Evolutionary conservation across 2,113 vertebrate genomes (phyloP).

Genomic region (Emydura subglobosa): DNA sequence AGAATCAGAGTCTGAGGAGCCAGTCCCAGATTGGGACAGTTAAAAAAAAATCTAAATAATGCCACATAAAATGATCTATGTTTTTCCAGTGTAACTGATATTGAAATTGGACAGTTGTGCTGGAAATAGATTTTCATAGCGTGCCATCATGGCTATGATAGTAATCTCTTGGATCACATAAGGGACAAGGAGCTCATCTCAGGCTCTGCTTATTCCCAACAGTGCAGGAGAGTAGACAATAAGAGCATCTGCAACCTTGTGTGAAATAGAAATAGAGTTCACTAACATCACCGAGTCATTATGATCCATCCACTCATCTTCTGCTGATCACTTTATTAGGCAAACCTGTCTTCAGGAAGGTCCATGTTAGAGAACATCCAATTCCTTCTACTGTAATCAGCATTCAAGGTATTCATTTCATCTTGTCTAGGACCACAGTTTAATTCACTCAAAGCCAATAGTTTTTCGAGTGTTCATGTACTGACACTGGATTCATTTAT

Average conservation of each 20-base stretch:
- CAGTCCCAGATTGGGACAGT: background rate
- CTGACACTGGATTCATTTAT: background rate
- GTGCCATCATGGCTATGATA: rapidly evolving
- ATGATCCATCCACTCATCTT: conserved; percentile 60
- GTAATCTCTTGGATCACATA: background rate
- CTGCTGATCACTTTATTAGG: conserved; percentile 81
- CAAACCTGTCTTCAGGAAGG: conserved; percentile 88
- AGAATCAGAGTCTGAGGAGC: background rate
- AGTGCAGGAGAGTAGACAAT: background rate
- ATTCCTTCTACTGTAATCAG: conserved; percentile 84
- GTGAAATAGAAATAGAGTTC: conserved; percentile 24
- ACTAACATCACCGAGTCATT: conserved; percentile 35
- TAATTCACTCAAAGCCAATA: background rate
- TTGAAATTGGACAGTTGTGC: background rate
- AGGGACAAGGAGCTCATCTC: background rate
- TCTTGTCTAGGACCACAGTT: conserved; percentile 9
- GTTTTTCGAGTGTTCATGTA: background rate
- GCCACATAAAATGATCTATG: background rate
- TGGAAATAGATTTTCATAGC: background rate
- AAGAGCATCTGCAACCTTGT: background rate
- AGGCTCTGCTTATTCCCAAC: background rate
- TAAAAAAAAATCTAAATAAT: background rate
- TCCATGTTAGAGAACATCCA: conserved; percentile 88
- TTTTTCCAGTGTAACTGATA: background rate
- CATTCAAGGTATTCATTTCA: conserved; percentile 83